phyloP scores from a whole-genome alignment of 2,113 vertebrate genomes.

The Mesoclemmys tuberculata region DNA sequence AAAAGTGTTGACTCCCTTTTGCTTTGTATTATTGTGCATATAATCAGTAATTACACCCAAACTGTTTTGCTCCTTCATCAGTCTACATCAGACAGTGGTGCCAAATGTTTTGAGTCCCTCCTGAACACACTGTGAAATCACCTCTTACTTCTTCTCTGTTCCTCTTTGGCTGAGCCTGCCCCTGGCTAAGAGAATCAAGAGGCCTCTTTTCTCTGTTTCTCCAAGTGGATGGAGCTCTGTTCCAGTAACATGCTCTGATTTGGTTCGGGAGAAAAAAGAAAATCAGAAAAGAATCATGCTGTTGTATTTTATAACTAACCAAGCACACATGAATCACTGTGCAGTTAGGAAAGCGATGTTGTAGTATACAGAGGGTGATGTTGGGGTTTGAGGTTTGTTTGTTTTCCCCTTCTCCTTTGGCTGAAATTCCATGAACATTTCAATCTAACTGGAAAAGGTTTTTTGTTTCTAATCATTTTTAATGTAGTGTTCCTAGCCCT shows the following conservation, averaged over 20 bases:
- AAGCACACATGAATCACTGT: background rate
- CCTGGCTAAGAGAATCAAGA: background rate
- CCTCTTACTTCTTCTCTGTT: background rate
- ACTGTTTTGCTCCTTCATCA: conserved; percentile 31
- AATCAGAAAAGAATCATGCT: background rate
- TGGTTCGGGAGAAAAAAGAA: background rate
- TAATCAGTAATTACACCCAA: background rate
- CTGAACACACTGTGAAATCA: background rate
- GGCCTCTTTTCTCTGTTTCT: background rate
- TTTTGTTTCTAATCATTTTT: background rate
- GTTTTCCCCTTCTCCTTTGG: background rate
- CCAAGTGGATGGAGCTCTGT: background rate
- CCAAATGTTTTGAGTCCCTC: background rate
- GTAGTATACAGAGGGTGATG: background rate
- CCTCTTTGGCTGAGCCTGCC: background rate
- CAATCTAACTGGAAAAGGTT: background rate
- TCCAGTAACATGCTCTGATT: background rate
- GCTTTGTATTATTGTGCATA: background rate
- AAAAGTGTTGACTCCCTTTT: conserved; percentile 21
- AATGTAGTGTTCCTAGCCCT: background rate
- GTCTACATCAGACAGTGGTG: background rate
- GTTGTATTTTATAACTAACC: background rate
- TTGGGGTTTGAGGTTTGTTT: background rate
- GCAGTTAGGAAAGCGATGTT: background rate
- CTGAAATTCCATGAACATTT: background rate